Percentiles rank a stretch among this genome's conserved stretches.
Conservation (phyloP, 2,113 vertebrate genomes). For the Dunckerocampus dactyliophorus region DNA sequence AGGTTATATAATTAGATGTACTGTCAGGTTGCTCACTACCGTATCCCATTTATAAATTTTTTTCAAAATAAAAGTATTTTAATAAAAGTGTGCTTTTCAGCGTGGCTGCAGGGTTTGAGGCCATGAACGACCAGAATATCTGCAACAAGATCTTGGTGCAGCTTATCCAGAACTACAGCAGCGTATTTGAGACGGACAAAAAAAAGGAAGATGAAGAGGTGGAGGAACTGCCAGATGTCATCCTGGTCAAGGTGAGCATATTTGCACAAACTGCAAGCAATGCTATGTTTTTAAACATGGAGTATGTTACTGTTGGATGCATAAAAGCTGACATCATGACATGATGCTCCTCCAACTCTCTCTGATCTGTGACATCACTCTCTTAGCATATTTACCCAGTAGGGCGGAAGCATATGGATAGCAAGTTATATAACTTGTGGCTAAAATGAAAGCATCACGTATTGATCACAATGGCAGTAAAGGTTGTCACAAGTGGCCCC, state of each 20-base stretch:
- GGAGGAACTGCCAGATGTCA: slow-evolving; percentile 65
- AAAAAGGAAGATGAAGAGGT: slow-evolving; percentile 41
- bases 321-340: not conserved
- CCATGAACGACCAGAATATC: slow-evolving; percentile 84
- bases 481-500: slow-evolving; percentile 15
- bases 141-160: slow-evolving; percentile 88
- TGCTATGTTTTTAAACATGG: not conserved
- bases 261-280: slow-evolving; percentile 28
- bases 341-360: slow-evolving; percentile 1
- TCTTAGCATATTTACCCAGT: slow-evolving; percentile 1
- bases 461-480: slow-evolving; percentile 29
- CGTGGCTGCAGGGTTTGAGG: slow-evolving; percentile 81
- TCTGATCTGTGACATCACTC: slow-evolving; percentile 14
- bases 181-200: slow-evolving; percentile 74
- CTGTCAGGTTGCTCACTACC: not conserved
- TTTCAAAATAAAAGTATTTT: not conserved
- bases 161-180: slow-evolving; percentile 82
- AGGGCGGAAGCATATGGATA: slow-evolving; percentile 12
- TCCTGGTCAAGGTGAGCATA: slow-evolving; percentile 75
- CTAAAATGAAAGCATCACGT: slow-evolving; percentile 17
- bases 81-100: slow-evolving; percentile 60
- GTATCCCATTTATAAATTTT: not conserved
- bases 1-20: slow-evolving; percentile 39
- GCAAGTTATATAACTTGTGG: slow-evolving; percentile 8
- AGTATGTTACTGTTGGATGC: not conserved